Conservation (phyloP, 2,888 invertebrate species). For the Sinelater perroti region DNA sequence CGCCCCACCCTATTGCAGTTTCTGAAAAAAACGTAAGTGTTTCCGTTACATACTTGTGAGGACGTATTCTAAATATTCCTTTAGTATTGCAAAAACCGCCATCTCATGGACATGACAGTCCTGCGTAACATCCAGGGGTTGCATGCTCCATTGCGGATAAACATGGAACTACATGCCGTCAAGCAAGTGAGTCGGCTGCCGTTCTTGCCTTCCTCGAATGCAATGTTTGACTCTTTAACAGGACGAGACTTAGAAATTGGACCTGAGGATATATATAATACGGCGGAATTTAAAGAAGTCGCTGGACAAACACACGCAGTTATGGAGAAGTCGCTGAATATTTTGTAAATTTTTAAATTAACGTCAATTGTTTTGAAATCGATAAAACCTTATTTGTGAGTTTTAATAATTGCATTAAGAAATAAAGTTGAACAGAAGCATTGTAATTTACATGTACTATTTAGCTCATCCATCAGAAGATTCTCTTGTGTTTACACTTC, state of each 20-base stretch:
- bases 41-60: background rate
- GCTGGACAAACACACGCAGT: constrained; percentile 85
- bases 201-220: constrained; percentile 74
- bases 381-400: too few species aligned
- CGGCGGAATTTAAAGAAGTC: constrained; percentile 75
- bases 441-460: too few species aligned
- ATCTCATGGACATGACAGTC: constrained; percentile 77
- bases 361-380: too few species aligned
- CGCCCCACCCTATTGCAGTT: constrained; percentile 72
- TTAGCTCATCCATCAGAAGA: too few species aligned
- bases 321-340: constrained; percentile 77
- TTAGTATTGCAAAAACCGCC: constrained; percentile 72
- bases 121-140: constrained; percentile 86
- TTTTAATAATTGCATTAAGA: too few species aligned
- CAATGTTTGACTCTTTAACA: constrained; percentile 76
- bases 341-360: constrained; percentile 43
- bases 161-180: constrained; percentile 86
- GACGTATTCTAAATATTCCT: constrained; percentile 46
- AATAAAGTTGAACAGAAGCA: too few species aligned
- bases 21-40: constrained; percentile 77
- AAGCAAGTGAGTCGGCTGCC: constrained; percentile 75
- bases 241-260: constrained; percentile 79
- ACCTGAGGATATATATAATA: constrained; percentile 81
- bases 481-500: too few species aligned
- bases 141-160: constrained; percentile 85